Evolutionary conservation across 1,140 invertebrate species (phyloP).

Genomic region (Apis florea): DNA sequence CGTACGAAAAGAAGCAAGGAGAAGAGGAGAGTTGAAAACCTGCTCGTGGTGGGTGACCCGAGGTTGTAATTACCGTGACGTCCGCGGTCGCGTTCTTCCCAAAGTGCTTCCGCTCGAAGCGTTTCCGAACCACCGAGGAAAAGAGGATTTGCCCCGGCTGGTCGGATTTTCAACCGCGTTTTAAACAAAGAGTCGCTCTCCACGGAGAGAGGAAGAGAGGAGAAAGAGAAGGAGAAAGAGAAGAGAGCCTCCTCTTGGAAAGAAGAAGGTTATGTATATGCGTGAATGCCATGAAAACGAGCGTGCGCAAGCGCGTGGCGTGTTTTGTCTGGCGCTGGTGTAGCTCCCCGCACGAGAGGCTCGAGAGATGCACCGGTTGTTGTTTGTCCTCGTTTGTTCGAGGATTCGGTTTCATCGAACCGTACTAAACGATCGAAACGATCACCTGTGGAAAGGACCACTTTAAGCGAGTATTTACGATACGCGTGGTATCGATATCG

Average conservation of each 20-base stretch:
- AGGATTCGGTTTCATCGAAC: not conserved
- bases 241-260: not conserved
- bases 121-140: conserved; percentile 56
- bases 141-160: conserved; percentile 61
- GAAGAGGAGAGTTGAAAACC: not conserved
- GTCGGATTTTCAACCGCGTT: conserved; percentile 57
- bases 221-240: too few relatives aligned
- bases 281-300: conserved; percentile 17
- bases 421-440: not conserved
- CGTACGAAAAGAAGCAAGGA: not conserved
- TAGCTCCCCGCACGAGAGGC: too few relatives aligned
- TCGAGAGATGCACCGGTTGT: not conserved
- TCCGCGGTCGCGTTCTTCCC: conserved; percentile 22
- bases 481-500: too few relatives aligned
- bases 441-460: not conserved
- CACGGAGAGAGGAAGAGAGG: not conserved
- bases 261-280: conserved; percentile 19
- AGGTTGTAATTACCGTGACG: conserved; percentile 56
- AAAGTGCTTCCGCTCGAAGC: conserved; percentile 56
- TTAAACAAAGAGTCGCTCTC: conserved; percentile 52
- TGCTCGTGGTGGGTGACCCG: not conserved
- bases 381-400: too few relatives aligned
- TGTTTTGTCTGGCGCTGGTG: not conserved
- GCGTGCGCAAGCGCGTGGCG: not conserved
- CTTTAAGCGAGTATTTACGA: not conserved